These are phyloP conservation scores for Ia io DNA, from an alignment of 2,113 vertebrate genomes.

Conservation along the genomic window DNA sequence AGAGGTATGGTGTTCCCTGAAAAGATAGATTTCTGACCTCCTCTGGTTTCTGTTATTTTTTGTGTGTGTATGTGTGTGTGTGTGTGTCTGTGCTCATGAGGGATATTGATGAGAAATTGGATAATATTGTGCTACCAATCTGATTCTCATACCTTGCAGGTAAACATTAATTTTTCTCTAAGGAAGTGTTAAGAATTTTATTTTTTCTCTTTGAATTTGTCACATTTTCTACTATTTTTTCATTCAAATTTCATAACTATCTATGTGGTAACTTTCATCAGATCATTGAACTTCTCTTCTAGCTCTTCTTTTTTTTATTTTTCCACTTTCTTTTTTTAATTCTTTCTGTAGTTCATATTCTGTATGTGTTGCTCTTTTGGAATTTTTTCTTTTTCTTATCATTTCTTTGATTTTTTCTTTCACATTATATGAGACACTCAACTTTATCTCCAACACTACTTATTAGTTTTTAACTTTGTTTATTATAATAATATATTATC, in stretches of 20 bases:
- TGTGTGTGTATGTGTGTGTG: background rate
- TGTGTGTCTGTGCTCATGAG: background rate
- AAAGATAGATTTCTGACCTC: background rate
- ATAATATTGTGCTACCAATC: background rate
- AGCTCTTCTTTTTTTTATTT: background rate
- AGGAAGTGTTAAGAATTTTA: background rate
- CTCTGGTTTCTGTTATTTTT: background rate
- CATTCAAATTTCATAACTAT: background rate
- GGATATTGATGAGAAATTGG: background rate
- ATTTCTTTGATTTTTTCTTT: background rate
- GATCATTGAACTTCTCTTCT: background rate
- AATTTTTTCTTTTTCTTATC: background rate
- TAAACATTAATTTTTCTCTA: background rate
- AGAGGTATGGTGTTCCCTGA: background rate
- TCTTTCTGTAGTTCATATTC: background rate
- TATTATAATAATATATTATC: background rate
- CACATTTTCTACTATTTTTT: background rate
- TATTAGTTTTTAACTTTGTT: background rate
- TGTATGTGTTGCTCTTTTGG: background rate
- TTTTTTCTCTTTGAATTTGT: background rate
- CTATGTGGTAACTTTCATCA: background rate
- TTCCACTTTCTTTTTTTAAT: background rate
- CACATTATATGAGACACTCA: background rate
- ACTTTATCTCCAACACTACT: background rate
- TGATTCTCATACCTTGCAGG: background rate